These are phyloP conservation scores for Diaphora mendica DNA, from an alignment of 2,888 invertebrate genomes.

Conservation along the genomic window DNA sequence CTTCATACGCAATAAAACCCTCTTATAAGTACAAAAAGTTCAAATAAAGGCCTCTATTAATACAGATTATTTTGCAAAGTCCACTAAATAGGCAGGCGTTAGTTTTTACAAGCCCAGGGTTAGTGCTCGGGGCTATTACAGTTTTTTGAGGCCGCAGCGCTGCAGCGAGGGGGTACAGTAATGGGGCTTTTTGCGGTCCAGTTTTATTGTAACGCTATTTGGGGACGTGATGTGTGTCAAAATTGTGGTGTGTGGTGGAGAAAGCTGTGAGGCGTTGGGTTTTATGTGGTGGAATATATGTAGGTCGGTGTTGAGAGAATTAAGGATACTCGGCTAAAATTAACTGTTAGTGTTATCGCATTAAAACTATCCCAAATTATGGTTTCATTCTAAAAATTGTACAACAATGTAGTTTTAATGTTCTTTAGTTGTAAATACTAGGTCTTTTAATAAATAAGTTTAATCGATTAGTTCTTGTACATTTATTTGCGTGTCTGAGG, in stretches of 20 bases:
- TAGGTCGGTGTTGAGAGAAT: neutral
- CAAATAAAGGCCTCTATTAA: slow-evolving; percentile 37
- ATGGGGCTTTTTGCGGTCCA: slow-evolving; percentile 31
- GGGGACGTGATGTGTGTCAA: slow-evolving; percentile 28
- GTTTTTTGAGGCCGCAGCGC: slow-evolving; percentile 30
- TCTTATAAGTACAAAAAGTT: slow-evolving; percentile 33
- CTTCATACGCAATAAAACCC: slow-evolving; percentile 3
- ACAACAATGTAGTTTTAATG: too few relatives aligned
- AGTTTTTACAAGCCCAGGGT: slow-evolving; percentile 22
- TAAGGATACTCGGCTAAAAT: neutral
- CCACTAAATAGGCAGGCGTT: slow-evolving; percentile 29
- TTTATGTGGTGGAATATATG: neutral
- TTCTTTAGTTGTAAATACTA: too few relatives aligned
- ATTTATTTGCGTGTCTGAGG: too few relatives aligned
- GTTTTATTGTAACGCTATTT: slow-evolving; percentile 38
- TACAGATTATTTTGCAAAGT: slow-evolving; percentile 44
- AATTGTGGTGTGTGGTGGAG: slow-evolving; percentile 9
- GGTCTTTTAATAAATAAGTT: neutral
- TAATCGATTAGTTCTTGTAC: neutral
- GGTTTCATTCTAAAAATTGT: too few relatives aligned
- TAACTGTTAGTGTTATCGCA: neutral
- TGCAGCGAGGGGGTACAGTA: slow-evolving; percentile 29
- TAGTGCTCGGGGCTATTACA: slow-evolving; percentile 32
- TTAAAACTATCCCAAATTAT: neutral
- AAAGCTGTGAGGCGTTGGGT: neutral